Evolutionary conservation across 2,888 invertebrate genomes (phyloP).

Genomic region (Cheilosia urbana): DNA sequence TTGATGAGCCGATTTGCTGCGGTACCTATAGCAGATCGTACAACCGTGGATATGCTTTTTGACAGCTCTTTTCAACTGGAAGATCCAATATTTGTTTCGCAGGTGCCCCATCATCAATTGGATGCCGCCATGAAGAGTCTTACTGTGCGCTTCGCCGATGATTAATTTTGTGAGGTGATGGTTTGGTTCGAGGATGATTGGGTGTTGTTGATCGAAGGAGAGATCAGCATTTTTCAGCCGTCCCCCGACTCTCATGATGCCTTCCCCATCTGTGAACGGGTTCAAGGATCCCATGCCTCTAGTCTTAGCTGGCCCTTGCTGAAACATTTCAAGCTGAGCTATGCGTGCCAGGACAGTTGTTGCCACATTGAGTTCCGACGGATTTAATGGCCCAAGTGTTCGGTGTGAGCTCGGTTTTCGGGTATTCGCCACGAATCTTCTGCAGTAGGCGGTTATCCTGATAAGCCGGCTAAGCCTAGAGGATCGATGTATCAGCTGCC

Average conservation of each 20-base stretch:
- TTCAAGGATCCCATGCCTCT: slow-evolving; percentile 16
- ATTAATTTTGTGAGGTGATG: background rate
- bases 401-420: background rate
- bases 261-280: slow-evolving; percentile 2
- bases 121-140: slow-evolving; percentile 2
- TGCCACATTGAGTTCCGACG: background rate
- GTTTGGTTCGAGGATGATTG: background rate
- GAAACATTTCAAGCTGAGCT: slow-evolving; percentile 16
- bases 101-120: background rate
- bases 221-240: background rate
- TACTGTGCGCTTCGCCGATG: too few species aligned
- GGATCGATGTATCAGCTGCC: background rate
- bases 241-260: background rate
- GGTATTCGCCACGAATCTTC: slow-evolving; percentile 10
- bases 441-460: slow-evolving; percentile 13
- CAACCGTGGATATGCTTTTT: background rate
- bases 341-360: background rate
- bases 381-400: slow-evolving; percentile 3
- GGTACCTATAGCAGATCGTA: too few species aligned
- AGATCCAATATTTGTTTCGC: too few species aligned
- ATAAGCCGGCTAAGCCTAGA: background rate
- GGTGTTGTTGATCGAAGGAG: background rate
- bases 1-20: background rate
- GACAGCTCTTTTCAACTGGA: too few species aligned
- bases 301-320: background rate